Conservation (phyloP, 2,888 invertebrate genomes). For the Lacanobia oleracea region DNA sequence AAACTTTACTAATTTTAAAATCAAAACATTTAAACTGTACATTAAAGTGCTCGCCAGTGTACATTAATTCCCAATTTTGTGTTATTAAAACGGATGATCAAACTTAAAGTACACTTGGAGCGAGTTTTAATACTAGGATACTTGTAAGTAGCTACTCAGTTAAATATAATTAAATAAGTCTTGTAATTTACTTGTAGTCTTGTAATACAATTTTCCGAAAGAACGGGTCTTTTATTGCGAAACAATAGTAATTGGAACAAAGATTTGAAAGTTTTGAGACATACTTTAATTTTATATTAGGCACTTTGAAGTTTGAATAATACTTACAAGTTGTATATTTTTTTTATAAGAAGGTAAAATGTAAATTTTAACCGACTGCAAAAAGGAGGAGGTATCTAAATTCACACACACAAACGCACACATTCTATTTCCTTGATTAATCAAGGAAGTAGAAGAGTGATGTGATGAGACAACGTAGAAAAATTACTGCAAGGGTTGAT, state of each 20-base stretch:
- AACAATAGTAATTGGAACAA: constrained; percentile 29
- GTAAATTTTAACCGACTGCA: too few relatives aligned
- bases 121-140: constrained; percentile 42
- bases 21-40: constrained; percentile 59
- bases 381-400: too few relatives aligned
- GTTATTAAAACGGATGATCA: constrained; percentile 61
- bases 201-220: constrained; percentile 25
- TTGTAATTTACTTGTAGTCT: constrained; percentile 27
- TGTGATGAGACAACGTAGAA: too few relatives aligned
- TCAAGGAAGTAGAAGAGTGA: too few relatives aligned
- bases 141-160: constrained; percentile 30
- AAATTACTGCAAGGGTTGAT: too few relatives aligned
- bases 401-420: too few relatives aligned
- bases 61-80: constrained; percentile 61
- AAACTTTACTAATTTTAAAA: constrained; percentile 64
- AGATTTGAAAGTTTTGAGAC: constrained; percentile 11
- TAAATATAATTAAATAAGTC: constrained; percentile 44
- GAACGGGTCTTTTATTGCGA: constrained; percentile 28
- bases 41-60: constrained; percentile 54
- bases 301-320: not conserved
- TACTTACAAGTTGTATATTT: not conserved
- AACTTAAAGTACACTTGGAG: constrained; percentile 57
- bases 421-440: too few relatives aligned
- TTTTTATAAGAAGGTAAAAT: too few relatives aligned
- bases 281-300: not conserved